Percentiles rank a stretch among this genome's conserved stretches.
Conservation (phyloP, 2,888 invertebrate species). For the Halocaridina rubra region DNA sequence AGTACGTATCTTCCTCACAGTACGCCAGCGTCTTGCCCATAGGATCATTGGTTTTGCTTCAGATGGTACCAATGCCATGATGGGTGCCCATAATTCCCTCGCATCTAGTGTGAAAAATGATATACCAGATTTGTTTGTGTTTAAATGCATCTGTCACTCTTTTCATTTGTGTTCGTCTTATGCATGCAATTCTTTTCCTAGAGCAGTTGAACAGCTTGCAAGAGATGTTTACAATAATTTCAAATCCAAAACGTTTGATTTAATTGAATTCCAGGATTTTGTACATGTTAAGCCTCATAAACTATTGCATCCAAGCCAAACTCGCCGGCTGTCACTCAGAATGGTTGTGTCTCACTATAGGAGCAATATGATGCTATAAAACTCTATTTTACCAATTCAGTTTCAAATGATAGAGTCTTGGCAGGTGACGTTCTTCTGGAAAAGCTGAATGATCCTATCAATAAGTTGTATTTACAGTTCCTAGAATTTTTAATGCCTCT, state of each 20-base stretch:
- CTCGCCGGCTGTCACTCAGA: no score
- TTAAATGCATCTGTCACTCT: slow-evolving; percentile 10
- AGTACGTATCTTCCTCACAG: no score
- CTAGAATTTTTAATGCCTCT: no score
- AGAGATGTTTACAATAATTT: slow-evolving; percentile 2
- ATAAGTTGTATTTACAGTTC: no score
- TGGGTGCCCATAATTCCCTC: slow-evolving; percentile 2
- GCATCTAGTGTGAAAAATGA: slow-evolving; percentile 1
- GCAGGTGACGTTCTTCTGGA: no score
- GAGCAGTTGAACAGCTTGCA: slow-evolving; percentile 18
- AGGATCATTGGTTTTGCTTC: no score
- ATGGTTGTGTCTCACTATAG: no score
- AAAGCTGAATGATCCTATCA: no score
- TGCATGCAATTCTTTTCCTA: slow-evolving; percentile 19
- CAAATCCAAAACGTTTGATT: not conserved
- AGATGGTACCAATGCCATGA: slow-evolving; percentile 23
- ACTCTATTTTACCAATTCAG: no score
- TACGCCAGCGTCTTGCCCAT: no score
- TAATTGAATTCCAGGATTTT: slow-evolving; percentile 23
- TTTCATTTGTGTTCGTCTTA: slow-evolving; percentile 18
- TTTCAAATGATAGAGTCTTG: no score
- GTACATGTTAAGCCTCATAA: slow-evolving; percentile 18
- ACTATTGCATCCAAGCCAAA: slow-evolving; percentile 4
- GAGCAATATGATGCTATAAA: no score
- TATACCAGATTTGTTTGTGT: not conserved